A percentile compares a stretch with the other conserved stretches of the same genome.
Conservation (phyloP, 2,113 vertebrate genomes). For the Tachycineta bicolor region DNA sequence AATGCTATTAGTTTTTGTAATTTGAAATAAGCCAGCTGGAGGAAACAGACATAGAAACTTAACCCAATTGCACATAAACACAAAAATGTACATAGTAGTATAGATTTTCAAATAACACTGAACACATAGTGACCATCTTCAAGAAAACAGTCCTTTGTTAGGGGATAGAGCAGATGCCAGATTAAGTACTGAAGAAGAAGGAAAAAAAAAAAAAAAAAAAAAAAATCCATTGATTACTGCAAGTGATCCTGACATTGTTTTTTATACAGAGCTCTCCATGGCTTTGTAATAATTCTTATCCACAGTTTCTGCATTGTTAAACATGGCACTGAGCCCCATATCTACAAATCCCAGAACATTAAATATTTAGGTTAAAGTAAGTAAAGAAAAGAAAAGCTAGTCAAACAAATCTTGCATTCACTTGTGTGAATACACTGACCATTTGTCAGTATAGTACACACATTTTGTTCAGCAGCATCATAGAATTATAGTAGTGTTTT, state of each 20-base stretch:
- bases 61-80: not conserved
- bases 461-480: not conserved
- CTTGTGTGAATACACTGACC: not conserved
- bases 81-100: not conserved
- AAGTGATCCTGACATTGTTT: not conserved
- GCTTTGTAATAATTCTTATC: conserved; percentile 6
- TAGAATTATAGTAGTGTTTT: not conserved
- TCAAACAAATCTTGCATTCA: conserved; percentile 54
- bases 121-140: conserved; percentile 5
- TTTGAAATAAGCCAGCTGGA: conserved; percentile 7
- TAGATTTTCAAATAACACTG: conserved; percentile 37
- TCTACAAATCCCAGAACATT: conserved; percentile 36
- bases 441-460: conserved; percentile 13
- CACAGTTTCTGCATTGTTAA: conserved; percentile 2
- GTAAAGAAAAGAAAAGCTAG: conserved; percentile 43
- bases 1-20: conserved; percentile 38
- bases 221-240: conserved; percentile 28
- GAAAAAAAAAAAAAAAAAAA: conserved; percentile 26
- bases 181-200: not conserved
- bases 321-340: conserved; percentile 14
- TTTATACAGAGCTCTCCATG: not conserved
- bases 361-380: conserved; percentile 67
- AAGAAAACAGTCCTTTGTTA: conserved; percentile 4
- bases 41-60: not conserved
- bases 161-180: not conserved